These are phyloP conservation scores for Anastatus disparis DNA, from an alignment of 1,140 invertebrate species.

Conservation along the genomic window DNA sequence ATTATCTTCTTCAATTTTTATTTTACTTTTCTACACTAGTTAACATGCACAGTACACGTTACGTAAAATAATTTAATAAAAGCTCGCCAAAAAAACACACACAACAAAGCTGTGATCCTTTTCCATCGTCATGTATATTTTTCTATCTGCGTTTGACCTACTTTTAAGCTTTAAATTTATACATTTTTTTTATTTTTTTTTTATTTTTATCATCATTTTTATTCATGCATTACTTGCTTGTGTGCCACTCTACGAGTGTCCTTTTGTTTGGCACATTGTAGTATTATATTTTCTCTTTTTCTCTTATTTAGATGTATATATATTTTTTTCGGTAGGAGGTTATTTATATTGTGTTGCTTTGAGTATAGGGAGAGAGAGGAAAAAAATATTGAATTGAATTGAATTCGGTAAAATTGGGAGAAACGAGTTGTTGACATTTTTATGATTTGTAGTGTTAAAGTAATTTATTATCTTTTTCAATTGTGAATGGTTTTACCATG, in stretches of 20 bases:
- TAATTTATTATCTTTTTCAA: slow-evolving; percentile 1
- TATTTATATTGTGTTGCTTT: too few relatives aligned
- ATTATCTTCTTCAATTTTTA: too few relatives aligned
- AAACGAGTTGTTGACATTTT: slow-evolving; percentile 6
- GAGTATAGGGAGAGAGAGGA: not conserved
- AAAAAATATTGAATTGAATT: too few relatives aligned
- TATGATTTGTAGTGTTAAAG: slow-evolving; percentile 2
- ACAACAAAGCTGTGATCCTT: too few relatives aligned
- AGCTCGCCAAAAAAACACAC: too few relatives aligned
- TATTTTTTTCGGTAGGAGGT: too few relatives aligned
- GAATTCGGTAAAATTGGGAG: not conserved
- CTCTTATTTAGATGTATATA: not conserved
- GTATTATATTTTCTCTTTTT: not conserved
- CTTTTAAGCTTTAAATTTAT: too few relatives aligned
- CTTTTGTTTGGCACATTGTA: not conserved
- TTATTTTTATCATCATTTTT: slow-evolving; percentile 14
- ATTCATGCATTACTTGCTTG: not conserved
- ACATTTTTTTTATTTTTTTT: slow-evolving; percentile 2
- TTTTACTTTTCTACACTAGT: too few relatives aligned
- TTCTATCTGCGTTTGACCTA: slow-evolving; percentile 2
- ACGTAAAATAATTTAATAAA: slow-evolving; percentile 10
- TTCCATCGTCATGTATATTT: too few relatives aligned
- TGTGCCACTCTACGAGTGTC: not conserved
- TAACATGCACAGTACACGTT: too few relatives aligned
- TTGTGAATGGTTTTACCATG: too few relatives aligned